phyloP scores from a whole-genome alignment of 2,888 invertebrate species.

The Lamproptera curius region DNA sequence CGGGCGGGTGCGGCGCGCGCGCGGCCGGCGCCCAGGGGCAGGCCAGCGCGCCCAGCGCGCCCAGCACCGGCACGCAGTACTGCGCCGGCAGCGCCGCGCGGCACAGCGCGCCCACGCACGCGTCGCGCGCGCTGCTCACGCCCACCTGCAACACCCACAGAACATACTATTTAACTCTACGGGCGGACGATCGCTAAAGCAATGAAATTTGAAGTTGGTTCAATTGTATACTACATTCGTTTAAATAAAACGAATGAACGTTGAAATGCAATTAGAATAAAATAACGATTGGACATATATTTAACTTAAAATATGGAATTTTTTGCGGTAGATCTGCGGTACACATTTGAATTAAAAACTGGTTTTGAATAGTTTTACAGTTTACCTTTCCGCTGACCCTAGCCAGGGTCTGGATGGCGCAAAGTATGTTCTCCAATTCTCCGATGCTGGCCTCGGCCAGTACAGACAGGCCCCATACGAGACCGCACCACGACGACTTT shows the following conservation, averaged over 20 bases:
- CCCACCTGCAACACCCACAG: conserved; percentile 45
- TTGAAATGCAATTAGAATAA: too few species aligned
- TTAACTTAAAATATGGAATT: too few species aligned
- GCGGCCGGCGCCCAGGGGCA: conserved; percentile 93
- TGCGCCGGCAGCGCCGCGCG: conserved; percentile 97
- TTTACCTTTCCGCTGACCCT: conserved; percentile 90
- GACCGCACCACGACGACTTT: conserved; percentile 96
- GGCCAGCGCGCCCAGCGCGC: conserved; percentile 89
- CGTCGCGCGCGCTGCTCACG: conserved; percentile 87
- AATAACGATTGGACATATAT: too few species aligned
- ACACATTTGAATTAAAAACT: too few species aligned
- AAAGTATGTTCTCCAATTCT: conserved; percentile 94
- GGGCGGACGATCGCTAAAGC: too few species aligned
- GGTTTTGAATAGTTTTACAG: too few species aligned
- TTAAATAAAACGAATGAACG: too few species aligned
- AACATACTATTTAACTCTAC: too few species aligned
- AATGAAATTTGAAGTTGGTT: too few species aligned
- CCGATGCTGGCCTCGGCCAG: conserved; percentile 97
- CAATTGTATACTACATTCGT: too few species aligned
- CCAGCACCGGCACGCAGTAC: conserved; percentile 94
- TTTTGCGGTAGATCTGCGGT: too few species aligned
- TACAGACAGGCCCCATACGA: conserved; percentile 93
- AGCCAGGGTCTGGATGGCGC: conserved; percentile 93
- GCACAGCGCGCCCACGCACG: conserved; percentile 96
- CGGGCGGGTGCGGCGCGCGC: conserved; percentile 80